These are phyloP conservation scores for Drosophila hydei DNA, from an alignment of 1,140 invertebrate genomes.

Conservation along the genomic window DNA sequence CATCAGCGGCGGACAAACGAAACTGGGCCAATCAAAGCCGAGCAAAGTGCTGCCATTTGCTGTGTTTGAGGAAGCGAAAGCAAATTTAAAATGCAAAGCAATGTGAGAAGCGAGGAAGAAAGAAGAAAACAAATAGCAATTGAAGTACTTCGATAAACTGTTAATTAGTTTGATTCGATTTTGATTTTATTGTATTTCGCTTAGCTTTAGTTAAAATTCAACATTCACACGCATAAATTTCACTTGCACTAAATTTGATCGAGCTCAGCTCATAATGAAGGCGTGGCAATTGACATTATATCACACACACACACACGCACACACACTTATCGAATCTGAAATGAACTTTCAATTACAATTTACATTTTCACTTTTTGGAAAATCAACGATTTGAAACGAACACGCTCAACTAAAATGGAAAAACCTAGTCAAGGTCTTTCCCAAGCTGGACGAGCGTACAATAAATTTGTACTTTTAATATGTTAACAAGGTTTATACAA, in stretches of 20 bases:
- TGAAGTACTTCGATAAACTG: slow-evolving; percentile 38
- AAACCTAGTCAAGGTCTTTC: slow-evolving; percentile 54
- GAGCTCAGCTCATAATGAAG: slow-evolving; percentile 10
- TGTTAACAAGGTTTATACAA: slow-evolving; percentile 29
- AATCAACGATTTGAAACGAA: slow-evolving; percentile 6
- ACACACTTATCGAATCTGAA: slow-evolving; percentile 1
- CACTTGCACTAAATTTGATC: slow-evolving; percentile 72
- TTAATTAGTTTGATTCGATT: slow-evolving; percentile 54
- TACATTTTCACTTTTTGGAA: slow-evolving; percentile 57
- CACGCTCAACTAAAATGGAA: slow-evolving; percentile 44
- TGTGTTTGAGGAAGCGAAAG: slow-evolving; percentile 21
- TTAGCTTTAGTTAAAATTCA: slow-evolving; percentile 65
- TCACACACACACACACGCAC: slow-evolving; percentile 59
- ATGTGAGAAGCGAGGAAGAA: not conserved
- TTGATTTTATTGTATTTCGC: slow-evolving; percentile 41
- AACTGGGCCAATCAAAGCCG: slow-evolving; percentile 35
- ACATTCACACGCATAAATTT: slow-evolving; percentile 78
- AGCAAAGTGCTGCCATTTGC: slow-evolving; percentile 25
- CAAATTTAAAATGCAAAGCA: slow-evolving; percentile 7
- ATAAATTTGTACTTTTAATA: slow-evolving; percentile 49
- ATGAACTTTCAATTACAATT: slow-evolving; percentile 66
- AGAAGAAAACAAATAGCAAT: slow-evolving; percentile 1
- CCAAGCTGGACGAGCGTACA: slow-evolving; percentile 38
- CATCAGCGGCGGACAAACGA: not conserved
- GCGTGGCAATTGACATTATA: slow-evolving; percentile 47